Conservation (phyloP, 2,888 invertebrate genomes). For the Galerucella calmariensis region DNA sequence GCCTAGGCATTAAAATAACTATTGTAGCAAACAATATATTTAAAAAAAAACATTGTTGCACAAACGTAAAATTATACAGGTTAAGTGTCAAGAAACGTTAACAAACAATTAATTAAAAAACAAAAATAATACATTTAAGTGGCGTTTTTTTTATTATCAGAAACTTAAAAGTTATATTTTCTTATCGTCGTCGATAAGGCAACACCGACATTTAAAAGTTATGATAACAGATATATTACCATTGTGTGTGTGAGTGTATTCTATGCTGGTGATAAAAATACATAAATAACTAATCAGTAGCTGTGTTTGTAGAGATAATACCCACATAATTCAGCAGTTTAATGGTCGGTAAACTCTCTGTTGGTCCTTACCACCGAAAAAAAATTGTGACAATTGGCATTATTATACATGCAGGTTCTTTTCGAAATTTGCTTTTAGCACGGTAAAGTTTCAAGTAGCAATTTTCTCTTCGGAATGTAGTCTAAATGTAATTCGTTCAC, state of each 20-base stretch:
- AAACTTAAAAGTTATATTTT: conserved; percentile 44
- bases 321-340: conserved; percentile 53
- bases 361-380: conserved; percentile 19
- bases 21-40: too few relatives aligned
- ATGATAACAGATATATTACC: conserved; percentile 57
- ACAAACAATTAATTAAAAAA: conserved; percentile 4
- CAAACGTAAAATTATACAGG: background rate
- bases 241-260: conserved; percentile 53
- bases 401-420: conserved; percentile 16
- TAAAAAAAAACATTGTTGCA: too few relatives aligned
- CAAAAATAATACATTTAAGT: conserved; percentile 18
- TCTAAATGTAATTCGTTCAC: too few relatives aligned
- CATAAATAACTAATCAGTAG: conserved; percentile 58
- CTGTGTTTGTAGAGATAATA: conserved; percentile 57
- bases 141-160: conserved; percentile 28
- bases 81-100: background rate
- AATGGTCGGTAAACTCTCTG: conserved; percentile 30
- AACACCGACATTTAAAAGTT: conserved; percentile 55
- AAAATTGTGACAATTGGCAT: conserved; percentile 18
- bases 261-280: conserved; percentile 58
- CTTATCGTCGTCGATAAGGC: conserved; percentile 47
- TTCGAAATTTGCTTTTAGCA: background rate
- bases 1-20: too few relatives aligned
- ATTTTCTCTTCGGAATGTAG: too few relatives aligned
- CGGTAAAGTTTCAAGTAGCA: too few relatives aligned